phyloP scores from a whole-genome alignment of 2,888 invertebrate species.

The Tachina grossa region DNA sequence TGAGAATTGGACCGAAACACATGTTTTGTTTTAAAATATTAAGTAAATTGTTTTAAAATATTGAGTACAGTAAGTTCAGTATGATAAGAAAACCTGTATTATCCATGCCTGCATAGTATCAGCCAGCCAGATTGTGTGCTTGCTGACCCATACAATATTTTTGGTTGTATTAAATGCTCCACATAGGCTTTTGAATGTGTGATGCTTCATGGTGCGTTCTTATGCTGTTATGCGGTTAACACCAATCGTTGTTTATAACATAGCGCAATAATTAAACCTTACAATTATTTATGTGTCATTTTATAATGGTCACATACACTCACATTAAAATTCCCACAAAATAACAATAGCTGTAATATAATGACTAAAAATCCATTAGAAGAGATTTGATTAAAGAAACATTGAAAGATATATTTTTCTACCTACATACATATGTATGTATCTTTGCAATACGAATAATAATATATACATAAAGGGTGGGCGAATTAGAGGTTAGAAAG shows the following conservation, averaged over 20 bases:
- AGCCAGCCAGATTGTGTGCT: constrained; percentile 20
- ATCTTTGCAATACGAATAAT: too few species aligned
- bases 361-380: too few species aligned
- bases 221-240: constrained; percentile 47
- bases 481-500: too few species aligned
- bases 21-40: too few species aligned
- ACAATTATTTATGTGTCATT: constrained; percentile 47
- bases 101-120: neutral
- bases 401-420: too few species aligned
- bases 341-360: neutral
- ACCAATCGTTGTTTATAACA: constrained; percentile 41
- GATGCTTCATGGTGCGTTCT: constrained; percentile 25
- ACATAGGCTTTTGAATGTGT: neutral
- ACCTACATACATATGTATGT: too few species aligned
- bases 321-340: constrained; percentile 10
- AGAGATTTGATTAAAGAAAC: too few species aligned
- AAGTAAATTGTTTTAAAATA: too few species aligned
- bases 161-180: constrained; percentile 49
- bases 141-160: constrained; percentile 54
- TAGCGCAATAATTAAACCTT: constrained; percentile 64
- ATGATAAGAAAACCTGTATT: neutral
- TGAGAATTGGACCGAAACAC: too few species aligned
- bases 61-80: too few species aligned
- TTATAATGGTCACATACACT: constrained; percentile 20
- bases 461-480: too few species aligned